phyloP scores from a whole-genome alignment of 2,888 invertebrate species.

The Apamea monoglypha region DNA sequence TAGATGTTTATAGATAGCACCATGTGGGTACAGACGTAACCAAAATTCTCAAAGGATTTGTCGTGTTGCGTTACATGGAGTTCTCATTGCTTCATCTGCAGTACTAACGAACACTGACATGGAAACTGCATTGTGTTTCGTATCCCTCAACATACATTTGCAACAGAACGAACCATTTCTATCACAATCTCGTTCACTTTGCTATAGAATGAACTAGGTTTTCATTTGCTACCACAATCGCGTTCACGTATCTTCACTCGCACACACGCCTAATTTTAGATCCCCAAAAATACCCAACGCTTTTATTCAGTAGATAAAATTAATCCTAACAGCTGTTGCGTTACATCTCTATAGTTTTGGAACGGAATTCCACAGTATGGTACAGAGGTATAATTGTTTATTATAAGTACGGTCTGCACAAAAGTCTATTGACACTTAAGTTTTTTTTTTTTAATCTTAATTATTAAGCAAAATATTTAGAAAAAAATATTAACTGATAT shows the following conservation, averaged over 20 bases:
- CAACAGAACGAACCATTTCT: constrained; percentile 14
- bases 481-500: background rate
- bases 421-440: background rate
- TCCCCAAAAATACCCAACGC: constrained; percentile 70
- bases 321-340: constrained; percentile 83
- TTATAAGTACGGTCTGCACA: background rate
- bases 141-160: constrained; percentile 7
- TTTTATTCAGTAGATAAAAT: constrained; percentile 79
- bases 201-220: constrained; percentile 7
- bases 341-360: constrained; percentile 64
- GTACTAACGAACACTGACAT: constrained; percentile 38
- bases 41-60: constrained; percentile 38
- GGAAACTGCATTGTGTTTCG: constrained; percentile 34
- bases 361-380: constrained; percentile 59
- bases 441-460: background rate
- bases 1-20: background rate
- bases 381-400: background rate
- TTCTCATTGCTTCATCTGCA: constrained; percentile 11
- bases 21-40: background rate
- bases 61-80: background rate
- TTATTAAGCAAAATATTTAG: background rate
- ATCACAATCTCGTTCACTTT: constrained; percentile 62
- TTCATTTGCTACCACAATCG: constrained; percentile 55
- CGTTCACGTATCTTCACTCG: constrained; percentile 69
- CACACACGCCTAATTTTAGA: constrained; percentile 75